phyloP scores from a whole-genome alignment of 2,888 invertebrate species.

The Ochropleura plecta region DNA sequence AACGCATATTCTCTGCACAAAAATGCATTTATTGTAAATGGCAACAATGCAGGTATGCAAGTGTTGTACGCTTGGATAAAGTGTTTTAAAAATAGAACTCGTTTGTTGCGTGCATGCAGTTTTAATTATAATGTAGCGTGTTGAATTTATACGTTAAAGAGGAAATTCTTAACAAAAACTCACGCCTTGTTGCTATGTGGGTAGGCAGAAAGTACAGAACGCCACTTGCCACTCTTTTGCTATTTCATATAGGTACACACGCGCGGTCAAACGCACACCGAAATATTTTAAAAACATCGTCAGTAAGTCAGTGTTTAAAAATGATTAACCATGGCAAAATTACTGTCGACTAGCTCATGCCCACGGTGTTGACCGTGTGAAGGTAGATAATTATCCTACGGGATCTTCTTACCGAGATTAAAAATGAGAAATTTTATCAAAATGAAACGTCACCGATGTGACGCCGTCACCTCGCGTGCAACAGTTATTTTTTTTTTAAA shows the following conservation, averaged over 20 bases:
- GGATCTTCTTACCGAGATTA: too few relatives aligned
- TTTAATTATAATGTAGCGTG: conserved; percentile 47
- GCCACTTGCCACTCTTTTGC: background rate
- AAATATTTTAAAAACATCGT: too few relatives aligned
- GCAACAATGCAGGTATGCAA: conserved; percentile 8
- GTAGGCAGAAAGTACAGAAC: background rate
- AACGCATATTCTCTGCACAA: conserved; percentile 19
- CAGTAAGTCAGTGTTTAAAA: background rate
- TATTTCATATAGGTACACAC: background rate
- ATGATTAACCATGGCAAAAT: too few relatives aligned
- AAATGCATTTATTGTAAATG: conserved; percentile 2
- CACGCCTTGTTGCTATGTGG: too few relatives aligned
- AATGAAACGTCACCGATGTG: too few relatives aligned
- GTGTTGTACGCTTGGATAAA: conserved; percentile 48
- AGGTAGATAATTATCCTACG: too few relatives aligned
- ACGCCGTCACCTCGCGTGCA: too few relatives aligned
- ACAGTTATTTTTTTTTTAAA: too few relatives aligned
- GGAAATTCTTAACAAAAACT: conserved; percentile 34
- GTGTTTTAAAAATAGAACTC: conserved; percentile 62
- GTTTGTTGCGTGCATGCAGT: conserved; percentile 52
- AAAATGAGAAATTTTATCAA: too few relatives aligned
- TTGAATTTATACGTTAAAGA: conserved; percentile 31
- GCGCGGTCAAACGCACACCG: background rate
- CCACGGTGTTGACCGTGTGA: too few relatives aligned
- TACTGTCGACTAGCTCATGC: too few relatives aligned